phyloP scores from a whole-genome alignment of 1,140 invertebrate species.

The Brachystomella parvula region DNA sequence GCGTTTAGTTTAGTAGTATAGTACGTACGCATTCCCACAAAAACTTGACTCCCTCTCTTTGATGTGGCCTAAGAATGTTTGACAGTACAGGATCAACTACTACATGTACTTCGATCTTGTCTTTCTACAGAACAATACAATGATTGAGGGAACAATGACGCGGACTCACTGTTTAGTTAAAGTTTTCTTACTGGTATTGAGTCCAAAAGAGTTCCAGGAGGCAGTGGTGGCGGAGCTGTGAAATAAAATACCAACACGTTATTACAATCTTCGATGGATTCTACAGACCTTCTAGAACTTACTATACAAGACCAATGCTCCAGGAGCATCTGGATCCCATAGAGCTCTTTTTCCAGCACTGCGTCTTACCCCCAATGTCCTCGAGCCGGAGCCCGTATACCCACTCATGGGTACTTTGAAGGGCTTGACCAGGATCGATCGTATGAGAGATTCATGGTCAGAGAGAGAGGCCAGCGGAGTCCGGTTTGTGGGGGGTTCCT shows the following conservation, averaged over 20 bases:
- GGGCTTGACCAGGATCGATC: conserved; percentile 69
- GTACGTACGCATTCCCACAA: conserved; percentile 91
- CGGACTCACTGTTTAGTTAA: too few species aligned
- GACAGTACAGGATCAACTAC: conserved; percentile 88
- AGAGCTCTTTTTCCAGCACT: conserved; percentile 62
- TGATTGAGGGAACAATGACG: too few species aligned
- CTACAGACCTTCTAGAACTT: not conserved
- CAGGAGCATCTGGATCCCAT: conserved; percentile 88
- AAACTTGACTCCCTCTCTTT: conserved; percentile 97
- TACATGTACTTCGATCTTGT: conserved; percentile 70
- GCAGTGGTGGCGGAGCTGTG: conserved; percentile 51
- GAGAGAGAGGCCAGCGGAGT: conserved; percentile 21
- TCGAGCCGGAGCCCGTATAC: conserved; percentile 60
- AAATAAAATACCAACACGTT: not conserved
- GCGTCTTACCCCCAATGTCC: conserved; percentile 65
- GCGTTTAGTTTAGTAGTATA: too few species aligned
- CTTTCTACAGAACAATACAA: conserved; percentile 30
- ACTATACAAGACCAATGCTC: conserved; percentile 79
- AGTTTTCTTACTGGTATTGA: too few species aligned
- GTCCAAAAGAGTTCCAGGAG: conserved; percentile 57
- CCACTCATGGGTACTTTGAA: conserved; percentile 93
- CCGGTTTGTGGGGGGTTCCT: not conserved
- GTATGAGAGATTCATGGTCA: conserved; percentile 66
- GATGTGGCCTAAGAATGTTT: conserved; percentile 90
- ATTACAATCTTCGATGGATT: not conserved